phyloP scores from a whole-genome alignment of 2,888 invertebrate species.

The Nebria salina region DNA sequence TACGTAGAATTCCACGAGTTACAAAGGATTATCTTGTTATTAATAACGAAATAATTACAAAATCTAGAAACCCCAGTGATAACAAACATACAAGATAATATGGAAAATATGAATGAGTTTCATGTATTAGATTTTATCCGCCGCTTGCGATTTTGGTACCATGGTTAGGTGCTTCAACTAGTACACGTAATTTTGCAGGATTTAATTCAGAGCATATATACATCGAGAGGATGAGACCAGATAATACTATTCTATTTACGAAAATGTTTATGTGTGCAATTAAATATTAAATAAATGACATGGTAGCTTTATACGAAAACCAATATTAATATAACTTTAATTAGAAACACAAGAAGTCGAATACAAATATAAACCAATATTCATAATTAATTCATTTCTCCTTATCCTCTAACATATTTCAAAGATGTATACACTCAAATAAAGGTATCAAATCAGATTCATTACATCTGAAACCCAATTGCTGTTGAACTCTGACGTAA shows the following conservation, averaged over 20 bases:
- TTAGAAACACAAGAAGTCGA: not conserved
- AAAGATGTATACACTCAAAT: too few relatives aligned
- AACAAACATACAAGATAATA: not conserved
- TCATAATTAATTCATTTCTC: too few relatives aligned
- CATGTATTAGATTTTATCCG: not conserved
- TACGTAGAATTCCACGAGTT: not conserved
- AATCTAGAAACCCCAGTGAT: not conserved
- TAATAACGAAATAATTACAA: conserved; percentile 13
- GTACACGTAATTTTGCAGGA: not conserved
- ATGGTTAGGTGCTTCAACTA: not conserved
- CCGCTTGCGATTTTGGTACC: too few relatives aligned
- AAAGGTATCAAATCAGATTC: too few relatives aligned
- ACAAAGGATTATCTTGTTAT: conserved; percentile 12
- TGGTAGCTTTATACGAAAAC: not conserved
- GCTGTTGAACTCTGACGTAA: not conserved
- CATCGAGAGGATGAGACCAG: not conserved
- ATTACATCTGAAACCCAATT: not conserved
- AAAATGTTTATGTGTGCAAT: not conserved
- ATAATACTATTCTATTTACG: not conserved
- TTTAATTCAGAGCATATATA: not conserved
- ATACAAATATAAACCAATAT: too few relatives aligned
- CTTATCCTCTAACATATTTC: too few relatives aligned
- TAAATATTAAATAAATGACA: not conserved
- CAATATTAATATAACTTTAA: not conserved
- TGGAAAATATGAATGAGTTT: not conserved